Percentiles rank a stretch among this genome's conserved stretches.
phyloP scores from a whole-genome alignment of 2,888 invertebrate species.

The Fissipunctia ypsillon region DNA sequence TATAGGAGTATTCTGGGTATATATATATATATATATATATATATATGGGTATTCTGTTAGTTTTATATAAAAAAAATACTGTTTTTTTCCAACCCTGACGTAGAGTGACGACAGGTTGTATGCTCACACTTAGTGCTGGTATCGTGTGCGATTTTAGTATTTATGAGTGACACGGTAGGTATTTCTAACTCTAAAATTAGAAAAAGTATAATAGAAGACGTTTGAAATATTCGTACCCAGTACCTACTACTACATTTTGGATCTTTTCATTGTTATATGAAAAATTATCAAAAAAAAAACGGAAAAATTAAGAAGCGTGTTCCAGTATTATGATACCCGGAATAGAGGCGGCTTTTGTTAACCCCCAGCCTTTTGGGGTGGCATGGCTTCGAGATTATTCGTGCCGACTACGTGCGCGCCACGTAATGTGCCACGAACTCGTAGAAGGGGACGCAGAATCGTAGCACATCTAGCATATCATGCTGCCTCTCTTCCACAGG shows the following conservation, averaged over 20 bases:
- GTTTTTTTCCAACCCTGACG: too few relatives aligned
- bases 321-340: background rate
- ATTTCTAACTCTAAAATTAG: background rate
- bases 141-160: slow-evolving; percentile 22
- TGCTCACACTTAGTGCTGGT: slow-evolving; percentile 6
- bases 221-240: background rate
- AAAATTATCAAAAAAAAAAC: background rate
- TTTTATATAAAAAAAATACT: too few relatives aligned
- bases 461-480: background rate
- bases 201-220: background rate
- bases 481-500: background rate
- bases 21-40: too few relatives aligned
- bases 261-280: background rate
- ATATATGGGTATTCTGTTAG: too few relatives aligned
- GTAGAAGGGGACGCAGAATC: background rate
- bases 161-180: background rate
- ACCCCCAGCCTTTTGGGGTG: slow-evolving; percentile 23
- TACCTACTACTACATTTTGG: background rate
- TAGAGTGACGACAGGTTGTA: too few relatives aligned
- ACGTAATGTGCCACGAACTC: slow-evolving; percentile 28
- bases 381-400: background rate
- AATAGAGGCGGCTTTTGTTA: slow-evolving; percentile 1
- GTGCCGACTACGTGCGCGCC: background rate
- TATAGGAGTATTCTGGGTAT: too few relatives aligned
- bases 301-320: background rate